These are phyloP conservation scores for Cataglyphis rosenhaueri DNA, from an alignment of 2,888 invertebrate species.

Conservation along the genomic window DNA sequence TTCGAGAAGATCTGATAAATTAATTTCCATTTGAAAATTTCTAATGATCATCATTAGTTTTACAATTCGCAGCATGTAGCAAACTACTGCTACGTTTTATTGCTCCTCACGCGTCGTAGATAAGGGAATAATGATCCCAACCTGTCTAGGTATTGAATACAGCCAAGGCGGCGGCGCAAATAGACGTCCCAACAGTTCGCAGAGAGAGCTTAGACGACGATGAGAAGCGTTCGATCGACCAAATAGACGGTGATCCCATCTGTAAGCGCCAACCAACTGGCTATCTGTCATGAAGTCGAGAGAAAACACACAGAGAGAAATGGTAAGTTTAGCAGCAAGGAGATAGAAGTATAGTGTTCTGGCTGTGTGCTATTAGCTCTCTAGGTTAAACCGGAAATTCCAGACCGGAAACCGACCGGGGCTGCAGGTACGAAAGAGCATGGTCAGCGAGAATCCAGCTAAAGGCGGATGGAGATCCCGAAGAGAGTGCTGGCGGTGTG, in stretches of 20 bases:
- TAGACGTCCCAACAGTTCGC: constrained; percentile 38
- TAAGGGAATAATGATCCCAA: constrained; percentile 27
- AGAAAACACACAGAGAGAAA: constrained; percentile 27
- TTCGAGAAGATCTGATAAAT: neutral
- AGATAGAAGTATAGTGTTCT: constrained; percentile 57
- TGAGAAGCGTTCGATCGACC: constrained; percentile 40
- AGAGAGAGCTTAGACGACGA: constrained; percentile 25
- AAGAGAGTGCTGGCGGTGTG: neutral
- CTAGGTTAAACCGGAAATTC: constrained; percentile 81
- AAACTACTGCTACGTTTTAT: neutral
- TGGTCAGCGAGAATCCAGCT: constrained; percentile 36
- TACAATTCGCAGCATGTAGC: neutral
- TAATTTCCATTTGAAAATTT: neutral
- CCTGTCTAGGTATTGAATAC: constrained; percentile 42
- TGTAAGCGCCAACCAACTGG: constrained; percentile 34
- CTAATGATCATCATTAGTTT: neutral
- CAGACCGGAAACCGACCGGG: constrained; percentile 74
- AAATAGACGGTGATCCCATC: constrained; percentile 56
- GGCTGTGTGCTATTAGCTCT: constrained; percentile 80
- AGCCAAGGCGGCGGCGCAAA: constrained; percentile 29
- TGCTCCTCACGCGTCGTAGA: neutral
- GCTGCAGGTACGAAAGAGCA: constrained; percentile 58
- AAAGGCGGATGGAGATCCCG: constrained; percentile 39
- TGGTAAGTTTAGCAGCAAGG: constrained; percentile 49
- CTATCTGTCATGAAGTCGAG: constrained; percentile 60